phyloP scores from a whole-genome alignment of 2,888 invertebrate genomes.

The Hydrotaea diabolus region DNA sequence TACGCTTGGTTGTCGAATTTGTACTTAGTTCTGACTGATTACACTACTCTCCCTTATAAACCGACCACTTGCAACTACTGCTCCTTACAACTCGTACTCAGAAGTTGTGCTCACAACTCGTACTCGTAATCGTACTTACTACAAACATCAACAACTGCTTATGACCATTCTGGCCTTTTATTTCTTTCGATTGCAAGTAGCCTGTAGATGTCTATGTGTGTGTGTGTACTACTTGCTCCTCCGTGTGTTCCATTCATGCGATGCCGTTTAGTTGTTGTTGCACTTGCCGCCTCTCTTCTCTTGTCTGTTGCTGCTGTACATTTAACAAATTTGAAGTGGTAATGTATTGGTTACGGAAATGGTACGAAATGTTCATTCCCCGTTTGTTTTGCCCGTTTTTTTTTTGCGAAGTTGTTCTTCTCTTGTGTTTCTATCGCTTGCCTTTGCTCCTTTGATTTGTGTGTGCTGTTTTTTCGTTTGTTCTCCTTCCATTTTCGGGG shows the following conservation, averaged over 20 bases:
- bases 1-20: no score
- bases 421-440: constrained; percentile 2
- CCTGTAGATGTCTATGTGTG: not conserved
- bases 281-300: not conserved
- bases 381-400: constrained; percentile 47
- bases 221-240: not conserved
- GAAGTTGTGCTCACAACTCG: not conserved
- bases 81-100: not conserved
- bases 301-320: constrained; percentile 48
- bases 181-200: constrained; percentile 1
- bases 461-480: constrained; percentile 6
- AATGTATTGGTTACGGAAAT: constrained; percentile 67
- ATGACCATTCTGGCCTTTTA: constrained; percentile 45
- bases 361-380: constrained; percentile 58
- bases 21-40: no score
- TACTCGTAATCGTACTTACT: constrained; percentile 16
- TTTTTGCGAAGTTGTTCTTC: not conserved
- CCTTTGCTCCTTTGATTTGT: constrained; percentile 14
- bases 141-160: constrained; percentile 60
- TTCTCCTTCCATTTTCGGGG: constrained; percentile 8
- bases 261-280: not conserved
- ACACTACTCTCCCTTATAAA: not conserved
- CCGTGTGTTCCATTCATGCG: not conserved
- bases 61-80: not conserved
- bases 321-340: constrained; percentile 65